Conservation (phyloP, 2,797 vertebrate species). For the Masticophis lateralis region DNA sequence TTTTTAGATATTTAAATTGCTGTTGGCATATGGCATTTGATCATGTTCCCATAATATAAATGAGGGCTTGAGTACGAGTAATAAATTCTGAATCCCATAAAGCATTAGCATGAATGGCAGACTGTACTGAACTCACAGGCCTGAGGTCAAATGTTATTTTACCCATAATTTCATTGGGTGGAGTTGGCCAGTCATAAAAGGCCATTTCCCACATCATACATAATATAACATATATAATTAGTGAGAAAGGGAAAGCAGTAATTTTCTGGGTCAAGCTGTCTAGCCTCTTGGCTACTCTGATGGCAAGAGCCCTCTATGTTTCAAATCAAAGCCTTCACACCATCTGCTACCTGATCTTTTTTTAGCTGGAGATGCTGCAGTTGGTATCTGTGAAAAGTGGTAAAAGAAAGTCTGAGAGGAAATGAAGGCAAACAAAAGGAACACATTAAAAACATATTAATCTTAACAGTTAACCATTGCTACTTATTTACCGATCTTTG, state of each 20-base stretch:
- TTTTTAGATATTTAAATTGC: slow-evolving; percentile 31
- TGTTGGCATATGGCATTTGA: background rate
- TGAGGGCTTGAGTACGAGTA: background rate
- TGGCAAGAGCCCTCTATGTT: background rate
- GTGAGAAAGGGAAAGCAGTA: background rate
- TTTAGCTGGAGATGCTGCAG: background rate
- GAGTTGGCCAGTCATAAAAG: background rate
- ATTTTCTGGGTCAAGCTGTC: background rate
- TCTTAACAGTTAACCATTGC: background rate
- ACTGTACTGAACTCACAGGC: background rate
- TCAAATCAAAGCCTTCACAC: background rate
- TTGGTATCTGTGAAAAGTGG: background rate
- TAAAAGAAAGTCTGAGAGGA: slow-evolving; percentile 10
- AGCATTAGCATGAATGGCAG: background rate
- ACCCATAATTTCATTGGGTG: background rate
- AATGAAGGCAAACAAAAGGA: background rate
- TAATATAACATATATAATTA: background rate
- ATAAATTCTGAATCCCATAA: slow-evolving; percentile 28
- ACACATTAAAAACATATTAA: slow-evolving; percentile 8
- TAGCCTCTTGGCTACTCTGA: background rate
- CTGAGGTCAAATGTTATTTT: background rate
- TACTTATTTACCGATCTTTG: background rate
- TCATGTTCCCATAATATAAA: slow-evolving; percentile 11
- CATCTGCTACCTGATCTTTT: background rate
- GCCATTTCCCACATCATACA: background rate